Evolutionary conservation across 1,140 invertebrate genomes (phyloP).

Genomic region (Belonocnema kinseyi): DNA sequence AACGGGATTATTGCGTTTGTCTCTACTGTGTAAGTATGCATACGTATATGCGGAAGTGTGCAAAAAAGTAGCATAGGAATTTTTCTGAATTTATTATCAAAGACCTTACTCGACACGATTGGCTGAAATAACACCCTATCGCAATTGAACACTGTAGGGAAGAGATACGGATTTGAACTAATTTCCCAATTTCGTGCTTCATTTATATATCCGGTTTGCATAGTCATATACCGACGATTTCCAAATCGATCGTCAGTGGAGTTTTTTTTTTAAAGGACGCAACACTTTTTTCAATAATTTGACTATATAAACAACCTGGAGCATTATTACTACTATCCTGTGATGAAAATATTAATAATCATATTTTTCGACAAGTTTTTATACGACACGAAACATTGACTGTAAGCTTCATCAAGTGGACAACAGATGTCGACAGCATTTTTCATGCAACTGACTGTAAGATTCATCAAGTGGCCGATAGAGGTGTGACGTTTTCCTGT

Average conservation of each 20-base stretch:
- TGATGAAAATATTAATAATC: too few species aligned
- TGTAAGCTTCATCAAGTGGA: too few species aligned
- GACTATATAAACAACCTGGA: neutral
- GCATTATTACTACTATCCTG: too few species aligned
- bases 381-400: too few species aligned
- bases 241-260: neutral
- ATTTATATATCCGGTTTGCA: slow-evolving; percentile 45
- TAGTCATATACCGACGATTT: neutral
- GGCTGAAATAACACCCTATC: slow-evolving; percentile 30
- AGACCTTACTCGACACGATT: slow-evolving; percentile 32
- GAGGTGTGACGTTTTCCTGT: too few species aligned
- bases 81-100: neutral
- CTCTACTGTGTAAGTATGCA: neutral
- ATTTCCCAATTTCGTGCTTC: slow-evolving; percentile 55
- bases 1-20: too few species aligned
- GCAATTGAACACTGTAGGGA: slow-evolving; percentile 38
- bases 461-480: too few species aligned
- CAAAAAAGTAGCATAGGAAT: neutral
- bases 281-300: neutral
- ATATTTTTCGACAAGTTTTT: too few species aligned
- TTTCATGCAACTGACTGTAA: too few species aligned
- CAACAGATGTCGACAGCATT: too few species aligned
- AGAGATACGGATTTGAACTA: slow-evolving; percentile 47
- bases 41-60: neutral
- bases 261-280: neutral